A percentile compares a stretch with the other conserved stretches of the same genome.
Evolutionary conservation across 2,113 vertebrate genomes (phyloP).

Genomic region (Antidorcas marsupialis): DNA sequence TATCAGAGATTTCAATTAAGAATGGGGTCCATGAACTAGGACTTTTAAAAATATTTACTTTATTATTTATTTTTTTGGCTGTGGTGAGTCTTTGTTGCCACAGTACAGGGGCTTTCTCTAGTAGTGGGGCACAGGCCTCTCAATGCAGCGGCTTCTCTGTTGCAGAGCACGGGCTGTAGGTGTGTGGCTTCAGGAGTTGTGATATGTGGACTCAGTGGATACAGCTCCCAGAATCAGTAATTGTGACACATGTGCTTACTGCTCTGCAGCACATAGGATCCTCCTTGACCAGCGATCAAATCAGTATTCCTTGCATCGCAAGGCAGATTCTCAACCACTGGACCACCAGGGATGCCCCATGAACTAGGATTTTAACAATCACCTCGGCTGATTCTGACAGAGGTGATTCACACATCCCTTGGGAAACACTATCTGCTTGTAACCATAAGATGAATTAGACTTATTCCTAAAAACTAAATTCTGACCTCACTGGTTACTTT

Average conservation of each 20-base stretch:
- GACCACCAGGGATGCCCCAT: background rate
- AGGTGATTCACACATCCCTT: background rate
- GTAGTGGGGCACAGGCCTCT: background rate
- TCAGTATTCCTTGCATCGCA: background rate
- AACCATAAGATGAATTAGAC: background rate
- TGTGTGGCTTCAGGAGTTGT: background rate
- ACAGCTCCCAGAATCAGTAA: background rate
- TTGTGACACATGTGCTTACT: background rate
- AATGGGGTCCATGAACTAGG: background rate
- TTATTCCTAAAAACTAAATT: background rate
- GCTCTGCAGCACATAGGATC: background rate
- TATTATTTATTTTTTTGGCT: background rate
- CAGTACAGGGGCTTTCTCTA: background rate
- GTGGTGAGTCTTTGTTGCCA: background rate
- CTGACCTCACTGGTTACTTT: background rate
- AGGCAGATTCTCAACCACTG: background rate
- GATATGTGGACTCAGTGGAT: background rate
- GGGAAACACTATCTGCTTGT: background rate
- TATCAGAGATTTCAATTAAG: background rate
- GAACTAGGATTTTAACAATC: background rate
- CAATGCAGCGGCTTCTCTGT: background rate
- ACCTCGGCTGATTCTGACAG: background rate
- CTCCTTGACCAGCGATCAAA: background rate
- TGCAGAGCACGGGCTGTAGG: background rate
- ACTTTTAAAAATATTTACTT: background rate